Base-by-base conservation (phyloP, 2,888 invertebrate species). In the Phymatocera aterrima region DNA sequence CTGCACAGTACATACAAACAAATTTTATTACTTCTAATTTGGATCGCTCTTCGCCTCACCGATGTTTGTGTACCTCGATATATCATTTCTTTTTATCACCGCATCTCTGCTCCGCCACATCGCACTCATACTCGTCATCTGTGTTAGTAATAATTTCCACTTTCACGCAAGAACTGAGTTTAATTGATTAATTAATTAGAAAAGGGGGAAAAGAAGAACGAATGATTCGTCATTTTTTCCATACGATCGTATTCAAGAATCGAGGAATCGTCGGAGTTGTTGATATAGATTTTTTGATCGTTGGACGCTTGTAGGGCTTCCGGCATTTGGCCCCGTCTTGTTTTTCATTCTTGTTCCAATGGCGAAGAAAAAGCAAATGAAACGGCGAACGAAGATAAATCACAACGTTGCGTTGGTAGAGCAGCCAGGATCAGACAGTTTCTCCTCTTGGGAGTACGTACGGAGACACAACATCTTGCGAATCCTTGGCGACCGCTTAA, bases 391-490 rank as follows among this genome's bases (percentile, higher is more conserved):
- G 43, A 8, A 28, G 15, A 72, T 72, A 72, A 72, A 72, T 72
- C 72, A 72, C 34, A 51, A 34, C 51, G 31, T 51, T 51, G 40
- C n/a, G n/a, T n/a, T n/a, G n/a, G n/a, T n/a, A n/a, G n/a, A n/a
- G n/a, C n/a, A n/a, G 46, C 24, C 28, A 57, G 48, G 48, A 51
- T 51, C 72, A 51, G 72, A 72, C 72, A 72, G 72, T 18, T 51
- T 72, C 51, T 21, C 72, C 51, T 57, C 72, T 51, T 51, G 72
- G 48, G 34, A 51, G 64, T 51, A 51, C 21, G 65, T 34, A 51
- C 72, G 34, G 48, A 72, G 72, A 72, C 72, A 72, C 72, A 72
- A 72, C 72, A 72, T 72, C 72, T 72, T 48, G 68, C 68, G 68
- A 28, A 68, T 68, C 43, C 43, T 68, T 68, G 68, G 68, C 68